Evolutionary conservation across 2,797 vertebrate species (phyloP).

Genomic region (Lagorchestes hirsutus): DNA sequence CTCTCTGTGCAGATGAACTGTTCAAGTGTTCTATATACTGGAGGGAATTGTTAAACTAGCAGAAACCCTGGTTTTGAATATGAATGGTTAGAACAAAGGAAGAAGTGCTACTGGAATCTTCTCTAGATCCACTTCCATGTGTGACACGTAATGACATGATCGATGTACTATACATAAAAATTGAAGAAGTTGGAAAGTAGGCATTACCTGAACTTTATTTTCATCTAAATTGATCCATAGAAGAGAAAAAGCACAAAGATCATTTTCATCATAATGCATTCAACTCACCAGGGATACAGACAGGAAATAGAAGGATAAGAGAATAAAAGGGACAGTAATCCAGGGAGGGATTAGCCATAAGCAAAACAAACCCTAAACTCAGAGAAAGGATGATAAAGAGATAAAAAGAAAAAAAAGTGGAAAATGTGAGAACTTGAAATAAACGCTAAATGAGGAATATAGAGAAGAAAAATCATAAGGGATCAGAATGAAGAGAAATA

Average conservation of each 20-base stretch:
- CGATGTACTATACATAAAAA: background rate
- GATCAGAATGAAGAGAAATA: background rate
- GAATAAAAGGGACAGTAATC: no score
- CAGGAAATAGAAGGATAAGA: background rate
- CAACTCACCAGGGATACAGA: background rate
- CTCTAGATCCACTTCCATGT: background rate
- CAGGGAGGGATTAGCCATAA: background rate
- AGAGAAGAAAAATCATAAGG: background rate
- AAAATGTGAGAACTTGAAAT: background rate
- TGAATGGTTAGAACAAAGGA: background rate
- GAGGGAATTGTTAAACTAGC: background rate
- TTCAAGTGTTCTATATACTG: background rate
- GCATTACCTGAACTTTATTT: background rate
- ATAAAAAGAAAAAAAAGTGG: background rate
- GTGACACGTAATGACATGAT: background rate
- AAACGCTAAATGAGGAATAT: background rate
- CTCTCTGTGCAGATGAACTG: background rate
- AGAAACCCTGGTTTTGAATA: background rate
- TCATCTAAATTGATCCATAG: background rate
- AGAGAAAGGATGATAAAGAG: background rate
- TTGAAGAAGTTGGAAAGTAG: background rate
- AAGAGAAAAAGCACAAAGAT: background rate
- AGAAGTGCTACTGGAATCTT: background rate
- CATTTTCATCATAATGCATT: background rate
- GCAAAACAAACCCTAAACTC: background rate